A percentile compares a stretch with the other conserved stretches of the same genome.
Conservation (phyloP, 53 echinoderm and acorn worm species). For the Zoroaster sp. region DNA sequence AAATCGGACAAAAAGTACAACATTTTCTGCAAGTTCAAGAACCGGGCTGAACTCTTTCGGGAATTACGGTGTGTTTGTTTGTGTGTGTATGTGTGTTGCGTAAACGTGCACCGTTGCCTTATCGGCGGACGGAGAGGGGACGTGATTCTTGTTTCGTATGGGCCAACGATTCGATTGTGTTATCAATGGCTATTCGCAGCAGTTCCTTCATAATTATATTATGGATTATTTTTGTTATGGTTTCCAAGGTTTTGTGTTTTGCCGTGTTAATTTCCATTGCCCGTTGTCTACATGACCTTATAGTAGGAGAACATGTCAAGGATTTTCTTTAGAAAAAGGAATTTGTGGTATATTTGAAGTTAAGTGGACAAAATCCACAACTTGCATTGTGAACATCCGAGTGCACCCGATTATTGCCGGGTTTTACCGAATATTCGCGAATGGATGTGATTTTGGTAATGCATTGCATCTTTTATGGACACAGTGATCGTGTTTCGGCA, state of each 20-base stretch:
- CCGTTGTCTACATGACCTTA: neutral
- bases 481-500: neutral
- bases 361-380: no score
- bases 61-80: neutral
- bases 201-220: neutral
- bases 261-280: neutral
- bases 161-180: neutral
- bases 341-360: no score
- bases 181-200: neutral
- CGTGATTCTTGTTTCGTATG: neutral
- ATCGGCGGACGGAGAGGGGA: neutral
- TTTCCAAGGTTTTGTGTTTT: neutral
- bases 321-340: neutral
- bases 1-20: conserved; percentile 35
- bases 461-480: neutral
- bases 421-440: neutral
- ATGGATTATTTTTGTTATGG: no score
- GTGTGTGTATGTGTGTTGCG: neutral
- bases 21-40: conserved; percentile 35
- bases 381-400: neutral
- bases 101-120: neutral
- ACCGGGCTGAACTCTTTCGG: conserved; percentile 23
- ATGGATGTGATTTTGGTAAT: neutral
- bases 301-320: neutral
- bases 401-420: neutral